Evolutionary conservation across 2,113 vertebrate genomes (phyloP), one percentile per base, ranked within the genome.

Genomic region (Gila orcuttii): DNA sequence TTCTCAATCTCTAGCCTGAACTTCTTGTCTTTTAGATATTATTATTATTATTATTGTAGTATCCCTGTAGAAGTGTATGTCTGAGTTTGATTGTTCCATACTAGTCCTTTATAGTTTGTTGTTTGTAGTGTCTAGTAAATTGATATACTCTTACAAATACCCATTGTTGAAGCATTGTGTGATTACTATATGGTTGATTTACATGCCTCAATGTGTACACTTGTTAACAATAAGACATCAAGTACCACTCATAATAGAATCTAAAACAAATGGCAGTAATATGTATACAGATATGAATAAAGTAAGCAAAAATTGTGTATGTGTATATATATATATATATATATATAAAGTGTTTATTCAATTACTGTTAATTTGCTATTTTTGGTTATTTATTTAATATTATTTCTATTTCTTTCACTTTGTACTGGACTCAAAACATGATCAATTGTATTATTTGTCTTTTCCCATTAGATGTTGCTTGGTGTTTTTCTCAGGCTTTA

Each of bases 381-480:
- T 52, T 36, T 69, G 31, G 17, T 69, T 36, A 69, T 69, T 36
- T 69, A 69, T 71, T 23, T 33, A 8, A 39, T 11, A 39, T 68
- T 36, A 69, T 71, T 71, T 23, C 0, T 5, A 23, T 39, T 71
- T 71, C 0, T 42, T 71, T 42, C 36, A 33, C 21, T 71, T 71
- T 39, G 33, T 36, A 21, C 93, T 94, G n/a, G 94, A 89, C 83
- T 94, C 91, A 71, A 19, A 39, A 71, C 8, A 71, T 71, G 19
- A 36, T 71, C 1, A 39, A 11, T 71, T 71, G 17, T 71, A 71
- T 71, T 42, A 71, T 71, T 71, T 71, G 68, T 5, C 92, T 76
- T 86, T 88, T 28, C 73, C 87, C 47, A 82, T 85, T 60, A 88
- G 28, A 69, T 88, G 83, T 55, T 88, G 78, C 25, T 82, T 85